Evolutionary conservation across 2,888 invertebrate genomes (phyloP).

Genomic region (Muscina levida): DNA sequence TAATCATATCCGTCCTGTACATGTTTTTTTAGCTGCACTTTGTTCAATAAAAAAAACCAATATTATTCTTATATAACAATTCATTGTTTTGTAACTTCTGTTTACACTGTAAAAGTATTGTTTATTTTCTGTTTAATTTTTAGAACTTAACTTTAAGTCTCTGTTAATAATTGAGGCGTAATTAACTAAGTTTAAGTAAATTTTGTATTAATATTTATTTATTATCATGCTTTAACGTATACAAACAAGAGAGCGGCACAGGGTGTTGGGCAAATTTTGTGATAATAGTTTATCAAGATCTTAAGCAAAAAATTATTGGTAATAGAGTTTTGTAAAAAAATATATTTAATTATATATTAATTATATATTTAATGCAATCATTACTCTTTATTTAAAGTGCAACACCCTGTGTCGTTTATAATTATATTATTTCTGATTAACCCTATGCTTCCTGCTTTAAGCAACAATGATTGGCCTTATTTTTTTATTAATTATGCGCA

Average conservation of each 20-base stretch:
- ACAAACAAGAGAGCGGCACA: conserved; percentile 7
- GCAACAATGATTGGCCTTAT: conserved; percentile 42
- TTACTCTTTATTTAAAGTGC: too few relatives aligned
- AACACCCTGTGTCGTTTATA: conserved; percentile 4
- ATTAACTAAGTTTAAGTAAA: conserved; percentile 27
- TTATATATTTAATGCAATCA: too few relatives aligned
- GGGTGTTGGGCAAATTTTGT: not conserved
- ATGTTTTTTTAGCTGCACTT: conserved; percentile 33
- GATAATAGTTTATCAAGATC: too few relatives aligned
- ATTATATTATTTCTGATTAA: conserved; percentile 23
- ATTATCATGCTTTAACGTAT: conserved; percentile 30
- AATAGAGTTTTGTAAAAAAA: too few relatives aligned
- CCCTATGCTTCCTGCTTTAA: conserved; percentile 53
- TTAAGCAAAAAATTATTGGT: too few relatives aligned
- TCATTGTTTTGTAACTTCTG: conserved; percentile 3
- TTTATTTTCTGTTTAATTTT: too few relatives aligned
- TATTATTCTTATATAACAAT: too few relatives aligned
- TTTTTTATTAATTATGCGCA: not conserved
- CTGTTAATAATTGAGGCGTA: not conserved
- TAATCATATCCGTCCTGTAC: conserved; percentile 45
- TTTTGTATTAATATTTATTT: conserved; percentile 17
- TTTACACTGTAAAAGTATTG: not conserved
- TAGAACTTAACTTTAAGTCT: not conserved
- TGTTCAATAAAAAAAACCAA: too few relatives aligned
- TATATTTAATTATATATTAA: too few relatives aligned